These are phyloP conservation scores for Prunella himalayana DNA, from an alignment of 2,113 vertebrate species.

Conservation along the genomic window DNA sequence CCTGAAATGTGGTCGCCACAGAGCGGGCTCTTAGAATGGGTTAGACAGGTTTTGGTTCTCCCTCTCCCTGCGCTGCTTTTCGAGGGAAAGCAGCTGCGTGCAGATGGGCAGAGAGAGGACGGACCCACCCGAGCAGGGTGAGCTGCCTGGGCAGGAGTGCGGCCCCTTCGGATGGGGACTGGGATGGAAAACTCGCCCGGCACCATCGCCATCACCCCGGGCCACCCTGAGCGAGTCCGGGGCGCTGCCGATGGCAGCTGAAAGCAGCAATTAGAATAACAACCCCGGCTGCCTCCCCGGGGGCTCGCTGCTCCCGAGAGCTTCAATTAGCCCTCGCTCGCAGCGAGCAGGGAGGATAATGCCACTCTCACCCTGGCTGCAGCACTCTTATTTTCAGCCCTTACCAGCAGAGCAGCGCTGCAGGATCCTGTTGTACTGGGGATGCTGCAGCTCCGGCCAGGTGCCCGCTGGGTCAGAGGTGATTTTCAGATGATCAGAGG, in stretches of 20 bases:
- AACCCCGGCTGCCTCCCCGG: neutral
- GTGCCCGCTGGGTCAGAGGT: accelerated
- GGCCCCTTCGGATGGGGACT: neutral
- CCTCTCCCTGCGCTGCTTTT: neutral
- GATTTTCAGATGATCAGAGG: neutral
- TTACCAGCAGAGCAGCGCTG: neutral
- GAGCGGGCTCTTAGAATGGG: neutral
- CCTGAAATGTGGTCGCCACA: neutral
- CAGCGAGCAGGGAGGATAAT: neutral
- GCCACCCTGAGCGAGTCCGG: neutral
- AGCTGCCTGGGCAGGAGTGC: neutral
- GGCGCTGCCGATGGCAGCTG: neutral
- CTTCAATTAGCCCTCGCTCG: neutral
- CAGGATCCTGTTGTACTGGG: accelerated
- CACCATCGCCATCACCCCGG: neutral
- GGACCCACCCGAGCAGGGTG: accelerated
- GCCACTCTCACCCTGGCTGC: neutral
- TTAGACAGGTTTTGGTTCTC: neutral
- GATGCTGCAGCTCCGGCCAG: accelerated
- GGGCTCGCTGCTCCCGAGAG: neutral
- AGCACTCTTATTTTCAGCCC: neutral
- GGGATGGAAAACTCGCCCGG: neutral
- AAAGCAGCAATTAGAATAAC: neutral
- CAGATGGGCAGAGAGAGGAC: neutral
- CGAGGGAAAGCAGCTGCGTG: accelerated